Evolutionary conservation across 2,888 invertebrate species (phyloP), one percentile per base, ranked within the genome.

Genomic region (Cancer borealis): DNA sequence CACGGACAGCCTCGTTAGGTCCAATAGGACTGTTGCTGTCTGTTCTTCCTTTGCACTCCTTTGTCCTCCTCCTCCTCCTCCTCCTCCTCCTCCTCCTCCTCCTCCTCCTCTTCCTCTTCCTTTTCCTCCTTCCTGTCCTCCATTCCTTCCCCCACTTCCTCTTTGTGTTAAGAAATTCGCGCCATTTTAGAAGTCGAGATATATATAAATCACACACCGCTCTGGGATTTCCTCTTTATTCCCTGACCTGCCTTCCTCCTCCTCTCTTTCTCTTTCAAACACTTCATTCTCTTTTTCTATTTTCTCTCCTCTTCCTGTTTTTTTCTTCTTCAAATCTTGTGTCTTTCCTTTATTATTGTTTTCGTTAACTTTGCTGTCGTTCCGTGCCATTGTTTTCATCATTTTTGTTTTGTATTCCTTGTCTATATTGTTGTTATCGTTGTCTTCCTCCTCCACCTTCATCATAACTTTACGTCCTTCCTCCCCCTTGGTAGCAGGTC

Each of bases 101-200:
- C 60, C 30, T 66, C 66, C 30, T 30, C 17, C 10, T 8, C 10
- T 5, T 14, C 5, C 66, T 26, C 91, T n/a, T 54, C 66, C 91
- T 66, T 45, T 26, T 60, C 66, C 91, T 45, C 47, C n/a, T 60
- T 39, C 91, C 14, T 39, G 14, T 39, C 91, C 66, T 66, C 66
- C 12, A 21, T 45, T 45, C 45, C 88, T 46, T 46, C 12, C 88
- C 10, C 45, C 88, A 26, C 45, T 46, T 88, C 73, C 79, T 79
- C 79, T 21, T 30, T 79, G 79, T 79, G 79, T 79, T 79, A 79
- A 79, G 79, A 79, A 79, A 79, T 79, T 79, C 79, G 30, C 79
- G 79, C 79, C 79, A 79, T 79, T 79, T 79, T 79, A 26, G 30
- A 30, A 79, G 46, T 88, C 88, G 88, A 88, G 47, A 49, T 88